Percentiles rank a stretch among this genome's conserved stretches.
Evolutionary conservation across 2,888 invertebrate species (phyloP).

Genomic region (Lithophane ornitopus): DNA sequence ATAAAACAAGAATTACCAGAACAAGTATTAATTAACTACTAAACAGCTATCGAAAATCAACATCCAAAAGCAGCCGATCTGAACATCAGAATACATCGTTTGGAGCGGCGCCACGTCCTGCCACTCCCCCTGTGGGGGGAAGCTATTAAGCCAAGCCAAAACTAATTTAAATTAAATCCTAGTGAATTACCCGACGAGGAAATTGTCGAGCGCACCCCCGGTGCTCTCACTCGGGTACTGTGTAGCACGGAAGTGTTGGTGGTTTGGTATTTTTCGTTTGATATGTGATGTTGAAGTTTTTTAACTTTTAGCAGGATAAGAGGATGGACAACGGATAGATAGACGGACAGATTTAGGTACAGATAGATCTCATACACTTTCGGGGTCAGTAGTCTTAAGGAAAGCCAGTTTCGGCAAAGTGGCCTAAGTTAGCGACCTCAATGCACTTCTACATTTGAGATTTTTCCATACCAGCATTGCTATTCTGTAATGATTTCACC

Average conservation of each 20-base stretch:
- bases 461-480: too few relatives aligned
- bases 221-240: conserved; percentile 84
- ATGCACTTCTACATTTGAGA: neutral
- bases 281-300: neutral
- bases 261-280: neutral
- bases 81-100: conserved; percentile 79
- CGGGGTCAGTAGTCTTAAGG: neutral
- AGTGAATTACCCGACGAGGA: conserved; percentile 93
- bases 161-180: conserved; percentile 95
- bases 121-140: conserved; percentile 89
- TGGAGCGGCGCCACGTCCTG: conserved; percentile 81
- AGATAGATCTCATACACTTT: neutral
- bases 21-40: conserved; percentile 35
- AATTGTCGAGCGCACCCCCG: conserved; percentile 90
- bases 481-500: too few relatives aligned
- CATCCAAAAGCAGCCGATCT: conserved; percentile 57
- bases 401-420: neutral
- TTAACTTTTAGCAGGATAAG: neutral
- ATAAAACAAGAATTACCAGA: neutral
- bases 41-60: conserved; percentile 51
- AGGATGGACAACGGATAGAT: neutral
- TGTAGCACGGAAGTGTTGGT: conserved; percentile 66
- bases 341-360: neutral
- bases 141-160: conserved; percentile 97
- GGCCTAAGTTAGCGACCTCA: neutral